Base-by-base conservation (phyloP, 1,140 invertebrate genomes). In the Ceratosolen fusciceps region DNA sequence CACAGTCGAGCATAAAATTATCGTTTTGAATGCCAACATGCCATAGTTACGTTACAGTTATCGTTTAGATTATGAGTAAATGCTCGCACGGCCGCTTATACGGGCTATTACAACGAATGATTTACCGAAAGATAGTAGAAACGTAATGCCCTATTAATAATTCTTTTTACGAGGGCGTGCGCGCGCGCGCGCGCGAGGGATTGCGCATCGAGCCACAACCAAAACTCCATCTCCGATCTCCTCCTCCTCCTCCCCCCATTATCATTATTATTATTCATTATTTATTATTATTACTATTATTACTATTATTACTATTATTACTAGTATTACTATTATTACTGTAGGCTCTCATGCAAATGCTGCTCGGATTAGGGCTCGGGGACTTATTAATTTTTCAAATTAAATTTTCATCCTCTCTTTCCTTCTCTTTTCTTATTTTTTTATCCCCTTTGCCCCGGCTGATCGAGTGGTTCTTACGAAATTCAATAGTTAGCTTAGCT, bases 1-100 rank as follows among this genome's bases (percentile, higher is more conserved):
- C 52, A 72, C 39, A 31, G 72, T 78, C 56, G 29, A 62, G 76
- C 68, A 78, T 78, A 72, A 78, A 78, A 78, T 72, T 72, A 78
- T 43, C 76, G 68, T 72, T 72, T 62, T n/a, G 68, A 78, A 78
- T 72, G 39, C 54, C 72, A 78, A 62, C 68, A 65, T 37, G 34
- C 16, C n/a, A 56, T 54, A 67, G 56, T 74, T 79, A 79, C 70
- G 56, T 74, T 79, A 79, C 70, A 72, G 68, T 79, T 73, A 65
- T 52, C 77, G 77, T 79, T 74, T 73, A 74, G 77, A 79, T 79
- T 79, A 74, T 79, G 54, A 62, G 37, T 52, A 54, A 62, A 39
- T 29, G 26, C 49, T 29, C 52, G 31, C 77, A 19, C 52, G 19
- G 29, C 21, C 70, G 70, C 24, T 37, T 34, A 56, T 56, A 47